These are phyloP conservation scores for Andinoacara biseriatus DNA, from an alignment of 2,113 vertebrate genomes.

Conservation along the genomic window DNA sequence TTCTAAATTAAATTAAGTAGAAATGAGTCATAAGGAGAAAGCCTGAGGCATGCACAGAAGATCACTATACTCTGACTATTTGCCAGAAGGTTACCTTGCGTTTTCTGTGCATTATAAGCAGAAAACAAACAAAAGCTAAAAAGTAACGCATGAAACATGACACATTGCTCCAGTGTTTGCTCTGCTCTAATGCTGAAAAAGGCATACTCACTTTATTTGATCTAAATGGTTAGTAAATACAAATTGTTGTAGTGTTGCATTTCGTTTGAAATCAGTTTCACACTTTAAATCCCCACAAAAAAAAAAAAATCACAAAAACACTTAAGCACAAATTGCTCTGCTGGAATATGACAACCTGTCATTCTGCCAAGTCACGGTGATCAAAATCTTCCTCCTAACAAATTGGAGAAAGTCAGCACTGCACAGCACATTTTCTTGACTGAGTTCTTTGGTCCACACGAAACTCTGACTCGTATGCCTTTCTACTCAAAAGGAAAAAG, in stretches of 20 bases:
- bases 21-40: constrained; percentile 12
- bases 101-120: not conserved
- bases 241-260: not conserved
- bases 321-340: not conserved
- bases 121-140: not conserved
- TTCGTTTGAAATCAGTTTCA: not conserved
- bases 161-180: not conserved
- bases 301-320: not conserved
- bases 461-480: not conserved
- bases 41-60: constrained; percentile 7
- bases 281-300: no score
- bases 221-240: not conserved
- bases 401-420: not conserved
- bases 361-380: not conserved
- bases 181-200: not conserved
- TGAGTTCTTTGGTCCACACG: not conserved
- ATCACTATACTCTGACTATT: not conserved
- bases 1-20: constrained; percentile 35
- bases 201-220: not conserved
- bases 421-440: not conserved
- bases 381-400: not conserved
- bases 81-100: not conserved
- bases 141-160: not conserved
- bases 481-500: not conserved
- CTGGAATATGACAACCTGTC: not conserved